Percentiles rank a stretch among this genome's conserved stretches.
phyloP scores from a whole-genome alignment of 2,797 vertebrate species.

The Hemibagrus guttatus region DNA sequence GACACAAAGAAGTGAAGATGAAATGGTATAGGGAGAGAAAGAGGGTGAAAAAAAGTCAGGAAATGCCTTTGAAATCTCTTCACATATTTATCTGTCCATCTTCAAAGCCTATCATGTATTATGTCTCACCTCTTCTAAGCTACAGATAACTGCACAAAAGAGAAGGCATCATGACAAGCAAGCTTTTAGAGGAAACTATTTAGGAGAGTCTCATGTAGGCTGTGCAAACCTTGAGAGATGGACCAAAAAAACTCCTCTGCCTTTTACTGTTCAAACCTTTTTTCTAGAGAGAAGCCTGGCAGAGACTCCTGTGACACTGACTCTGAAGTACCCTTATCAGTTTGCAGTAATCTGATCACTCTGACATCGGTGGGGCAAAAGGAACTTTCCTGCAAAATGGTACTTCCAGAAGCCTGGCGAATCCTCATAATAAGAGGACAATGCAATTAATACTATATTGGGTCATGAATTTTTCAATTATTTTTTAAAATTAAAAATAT shows the following conservation, averaged over 20 bases:
- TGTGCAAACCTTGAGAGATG: constrained; percentile 50
- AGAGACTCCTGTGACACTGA: constrained; percentile 58
- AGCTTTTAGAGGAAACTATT: constrained; percentile 46
- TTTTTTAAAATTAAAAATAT: no score
- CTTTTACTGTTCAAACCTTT: constrained; percentile 41
- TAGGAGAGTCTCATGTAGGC: constrained; percentile 32
- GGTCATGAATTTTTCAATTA: constrained; percentile 60
- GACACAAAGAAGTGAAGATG: background rate
- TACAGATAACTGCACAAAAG: constrained; percentile 44
- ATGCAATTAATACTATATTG: constrained; percentile 50
- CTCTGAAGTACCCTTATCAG: constrained; percentile 63
- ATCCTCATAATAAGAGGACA: constrained; percentile 57
- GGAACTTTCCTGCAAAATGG: constrained; percentile 58
- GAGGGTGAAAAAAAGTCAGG: constrained; percentile 5
- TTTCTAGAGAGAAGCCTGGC: constrained; percentile 55
- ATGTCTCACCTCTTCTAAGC: constrained; percentile 40
- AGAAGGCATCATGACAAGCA: constrained; percentile 26
- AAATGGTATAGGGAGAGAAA: background rate
- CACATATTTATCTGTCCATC: constrained; percentile 46
- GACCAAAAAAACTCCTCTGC: constrained; percentile 38
- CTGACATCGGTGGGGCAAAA: constrained; percentile 69
- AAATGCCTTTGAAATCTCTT: constrained; percentile 46
- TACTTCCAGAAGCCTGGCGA: constrained; percentile 61
- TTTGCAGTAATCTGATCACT: constrained; percentile 73
- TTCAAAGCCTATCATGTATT: constrained; percentile 52